Evolutionary conservation across 1,140 invertebrate species (phyloP), one percentile per base, ranked within the genome.

Genomic region (Lordiphosa stackelbergi): DNA sequence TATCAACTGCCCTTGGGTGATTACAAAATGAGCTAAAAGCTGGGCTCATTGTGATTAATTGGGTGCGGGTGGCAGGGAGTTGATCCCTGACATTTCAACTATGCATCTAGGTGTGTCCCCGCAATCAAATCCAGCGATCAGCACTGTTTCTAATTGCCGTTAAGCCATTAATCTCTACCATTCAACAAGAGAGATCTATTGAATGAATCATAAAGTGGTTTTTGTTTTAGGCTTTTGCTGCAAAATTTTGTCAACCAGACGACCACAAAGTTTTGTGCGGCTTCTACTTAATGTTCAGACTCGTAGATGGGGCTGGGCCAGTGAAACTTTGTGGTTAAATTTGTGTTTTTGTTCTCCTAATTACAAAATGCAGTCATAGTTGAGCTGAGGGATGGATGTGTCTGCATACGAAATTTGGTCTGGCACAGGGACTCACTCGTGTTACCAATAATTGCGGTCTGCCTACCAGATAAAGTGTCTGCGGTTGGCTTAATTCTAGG

Each of bases 371-470:
- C 49, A 52, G 35, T 31, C 53, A 42, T 38, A 37, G 43, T 48
- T 45, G 22, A 24, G 35, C 41, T 40, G 51, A 12, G 31, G 60
- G 43, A 74, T 42, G 66, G 22, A 3, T 34, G n/a, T 16, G 61
- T 34, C 37, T 53, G 63, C 65, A 66, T 58, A 55, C 60, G 61
- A 53, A 38, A 52, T 52, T 52, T 22, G 19, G 36, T 35, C 13
- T 34, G 36, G 49, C 35, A 36, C 34, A 52, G 36, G 37, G 46
- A 35, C 22, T 72, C 56, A 35, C 22, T 72, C 56, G 56, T 65
- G 53, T 84, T 81, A 69, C 77, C 69, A 72, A 58, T 73, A 57
- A 72, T 83, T 83, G 74, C 46, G 46, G 65, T 48, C 12, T 47
- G 38, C 6, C 28, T 7, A 31, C 28, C 40, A 24, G 36, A 52